These are phyloP conservation scores for Melinaea menophilus DNA, from an alignment of 2,888 invertebrate genomes.

Conservation along the genomic window DNA sequence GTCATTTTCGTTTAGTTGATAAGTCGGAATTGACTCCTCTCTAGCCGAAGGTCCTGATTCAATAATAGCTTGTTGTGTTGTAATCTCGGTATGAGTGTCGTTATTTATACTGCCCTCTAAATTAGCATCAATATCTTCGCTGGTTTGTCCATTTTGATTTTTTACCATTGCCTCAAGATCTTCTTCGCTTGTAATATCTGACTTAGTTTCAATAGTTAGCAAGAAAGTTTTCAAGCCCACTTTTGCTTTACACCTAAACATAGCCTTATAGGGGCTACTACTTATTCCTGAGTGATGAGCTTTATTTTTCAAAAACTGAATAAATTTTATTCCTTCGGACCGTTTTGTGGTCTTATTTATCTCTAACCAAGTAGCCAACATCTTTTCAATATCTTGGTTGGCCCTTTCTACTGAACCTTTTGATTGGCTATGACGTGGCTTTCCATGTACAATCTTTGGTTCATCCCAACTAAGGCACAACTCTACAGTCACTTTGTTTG, in stretches of 20 bases:
- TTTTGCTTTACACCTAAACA: conserved; percentile 36
- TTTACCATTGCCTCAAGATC: no score
- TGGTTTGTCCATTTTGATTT: no score
- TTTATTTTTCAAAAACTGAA: neutral
- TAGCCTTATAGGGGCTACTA: conserved; percentile 38
- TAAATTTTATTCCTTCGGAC: neutral
- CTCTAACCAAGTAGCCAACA: conserved; percentile 43
- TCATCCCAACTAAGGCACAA: neutral
- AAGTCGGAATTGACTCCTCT: no score
- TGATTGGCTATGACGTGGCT: conserved; percentile 43
- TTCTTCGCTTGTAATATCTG: no score
- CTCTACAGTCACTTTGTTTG: neutral
- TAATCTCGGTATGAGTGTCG: no score
- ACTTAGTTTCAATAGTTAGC: no score
- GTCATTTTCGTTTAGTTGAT: no score
- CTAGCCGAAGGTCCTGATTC: no score
- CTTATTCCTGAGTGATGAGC: neutral
- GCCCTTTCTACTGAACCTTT: conserved; percentile 47
- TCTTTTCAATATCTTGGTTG: conserved; percentile 48
- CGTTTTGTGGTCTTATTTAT: neutral
- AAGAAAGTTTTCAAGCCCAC: conserved; percentile 14
- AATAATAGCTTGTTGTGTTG: no score
- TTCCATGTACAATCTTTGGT: conserved; percentile 37
- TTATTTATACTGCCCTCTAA: no score
- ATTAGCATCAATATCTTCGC: no score